Evolutionary conservation across 2,113 vertebrate genomes (phyloP).

Genomic region (Rhipidura dahli): DNA sequence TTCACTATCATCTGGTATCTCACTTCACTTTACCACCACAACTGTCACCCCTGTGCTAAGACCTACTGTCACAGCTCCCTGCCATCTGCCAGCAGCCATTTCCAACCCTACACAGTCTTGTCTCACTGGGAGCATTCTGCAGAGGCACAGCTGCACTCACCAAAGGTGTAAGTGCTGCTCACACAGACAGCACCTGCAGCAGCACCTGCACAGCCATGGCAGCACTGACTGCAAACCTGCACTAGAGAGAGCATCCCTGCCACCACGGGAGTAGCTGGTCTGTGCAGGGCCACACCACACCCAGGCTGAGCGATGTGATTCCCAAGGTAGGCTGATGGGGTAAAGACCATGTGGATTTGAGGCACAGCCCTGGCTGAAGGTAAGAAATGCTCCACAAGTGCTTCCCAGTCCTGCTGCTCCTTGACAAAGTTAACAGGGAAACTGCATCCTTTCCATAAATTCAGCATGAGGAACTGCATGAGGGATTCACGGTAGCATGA

Average conservation of each 20-base stretch:
- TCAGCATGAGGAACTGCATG: background rate
- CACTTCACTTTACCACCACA: background rate
- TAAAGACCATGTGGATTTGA: background rate
- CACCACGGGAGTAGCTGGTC: background rate
- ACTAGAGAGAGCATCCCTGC: background rate
- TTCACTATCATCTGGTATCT: background rate
- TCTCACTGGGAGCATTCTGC: background rate
- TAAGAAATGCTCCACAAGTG: background rate
- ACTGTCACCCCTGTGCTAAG: background rate
- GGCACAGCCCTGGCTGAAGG: background rate
- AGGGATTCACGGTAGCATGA: background rate
- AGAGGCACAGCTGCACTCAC: background rate
- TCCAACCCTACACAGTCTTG: background rate
- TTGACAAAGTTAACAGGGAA: background rate
- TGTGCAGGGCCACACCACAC: background rate
- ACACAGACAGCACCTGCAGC: background rate
- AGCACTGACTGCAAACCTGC: background rate
- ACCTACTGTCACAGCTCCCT: background rate
- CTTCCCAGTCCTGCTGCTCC: background rate
- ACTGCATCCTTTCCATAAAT: background rate
- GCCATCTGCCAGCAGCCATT: background rate
- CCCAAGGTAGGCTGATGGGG: background rate
- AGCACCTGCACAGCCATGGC: background rate
- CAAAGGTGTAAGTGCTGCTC: background rate
- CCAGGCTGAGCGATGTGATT: rapidly evolving